A percentile compares a stretch with the other conserved stretches of the same genome.
Conservation (phyloP, 2,113 vertebrate species). For the Okapia johnstoni region DNA sequence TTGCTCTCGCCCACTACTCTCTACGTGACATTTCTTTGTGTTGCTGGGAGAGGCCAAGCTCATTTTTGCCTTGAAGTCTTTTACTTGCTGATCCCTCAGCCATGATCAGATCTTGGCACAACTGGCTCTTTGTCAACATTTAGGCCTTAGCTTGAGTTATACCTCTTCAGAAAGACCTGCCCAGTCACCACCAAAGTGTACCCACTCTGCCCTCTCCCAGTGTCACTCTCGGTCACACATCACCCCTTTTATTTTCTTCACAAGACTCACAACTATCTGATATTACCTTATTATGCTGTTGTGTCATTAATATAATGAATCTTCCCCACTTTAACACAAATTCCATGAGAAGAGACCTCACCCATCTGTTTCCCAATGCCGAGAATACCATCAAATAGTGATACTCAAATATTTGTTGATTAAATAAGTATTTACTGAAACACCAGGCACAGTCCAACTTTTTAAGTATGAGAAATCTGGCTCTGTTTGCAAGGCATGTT, state of each 20-base stretch:
- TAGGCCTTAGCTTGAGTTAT: neutral
- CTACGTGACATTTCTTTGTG: neutral
- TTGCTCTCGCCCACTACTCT: neutral
- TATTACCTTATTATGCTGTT: neutral
- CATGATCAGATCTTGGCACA: neutral
- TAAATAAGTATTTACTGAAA: neutral
- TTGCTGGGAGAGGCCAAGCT: neutral
- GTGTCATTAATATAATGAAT: neutral
- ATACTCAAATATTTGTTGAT: neutral
- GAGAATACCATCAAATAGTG: neutral
- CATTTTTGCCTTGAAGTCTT: neutral
- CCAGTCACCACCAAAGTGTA: neutral
- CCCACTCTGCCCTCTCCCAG: too few relatives aligned
- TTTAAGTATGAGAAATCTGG: neutral
- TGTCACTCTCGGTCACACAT: neutral
- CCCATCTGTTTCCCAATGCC: neutral
- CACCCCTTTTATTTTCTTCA: neutral
- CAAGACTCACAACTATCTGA: neutral
- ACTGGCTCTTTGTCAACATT: neutral
- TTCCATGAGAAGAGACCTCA: neutral
- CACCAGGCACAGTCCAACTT: neutral
- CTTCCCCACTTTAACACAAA: neutral
- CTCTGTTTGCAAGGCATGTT: neutral
- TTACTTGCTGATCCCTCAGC: neutral
- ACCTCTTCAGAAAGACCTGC: neutral